Conservation (phyloP, 2,113 vertebrate genomes). For the Grammomys surdaster region DNA sequence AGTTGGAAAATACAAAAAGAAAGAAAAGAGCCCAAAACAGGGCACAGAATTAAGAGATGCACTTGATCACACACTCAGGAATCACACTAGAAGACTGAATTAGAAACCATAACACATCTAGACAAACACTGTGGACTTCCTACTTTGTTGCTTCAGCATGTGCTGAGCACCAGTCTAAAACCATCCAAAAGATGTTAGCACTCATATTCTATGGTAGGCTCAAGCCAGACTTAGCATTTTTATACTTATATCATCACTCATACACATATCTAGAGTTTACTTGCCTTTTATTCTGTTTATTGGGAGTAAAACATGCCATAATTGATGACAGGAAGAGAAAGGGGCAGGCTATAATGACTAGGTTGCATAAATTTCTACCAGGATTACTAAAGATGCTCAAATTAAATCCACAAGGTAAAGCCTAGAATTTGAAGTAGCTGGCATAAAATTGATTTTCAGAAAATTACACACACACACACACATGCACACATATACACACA, state of each 20-base stretch:
- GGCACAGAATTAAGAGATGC: neutral
- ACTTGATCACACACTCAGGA: neutral
- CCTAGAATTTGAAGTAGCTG: neutral
- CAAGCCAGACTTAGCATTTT: neutral
- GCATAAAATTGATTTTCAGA: constrained; percentile 30
- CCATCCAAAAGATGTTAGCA: neutral
- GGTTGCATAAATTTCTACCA: neutral
- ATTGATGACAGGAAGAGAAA: neutral
- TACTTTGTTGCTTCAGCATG: neutral
- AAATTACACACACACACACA: neutral
- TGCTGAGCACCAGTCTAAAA: neutral
- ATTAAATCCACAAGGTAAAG: neutral
- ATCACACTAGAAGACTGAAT: neutral
- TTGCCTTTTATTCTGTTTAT: neutral
- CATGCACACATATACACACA: neutral
- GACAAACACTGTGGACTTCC: neutral
- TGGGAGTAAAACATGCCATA: neutral
- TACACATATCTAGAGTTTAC: neutral
- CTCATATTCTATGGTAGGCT: neutral
- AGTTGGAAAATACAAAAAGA: neutral
- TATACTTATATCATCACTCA: accelerated
- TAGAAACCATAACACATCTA: neutral
- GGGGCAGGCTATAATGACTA: neutral
- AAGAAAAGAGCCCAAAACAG: neutral
- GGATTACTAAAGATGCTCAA: neutral